These are phyloP conservation scores for Tor tambroides DNA, from an alignment of 2,113 vertebrate species.

Conservation along the genomic window DNA sequence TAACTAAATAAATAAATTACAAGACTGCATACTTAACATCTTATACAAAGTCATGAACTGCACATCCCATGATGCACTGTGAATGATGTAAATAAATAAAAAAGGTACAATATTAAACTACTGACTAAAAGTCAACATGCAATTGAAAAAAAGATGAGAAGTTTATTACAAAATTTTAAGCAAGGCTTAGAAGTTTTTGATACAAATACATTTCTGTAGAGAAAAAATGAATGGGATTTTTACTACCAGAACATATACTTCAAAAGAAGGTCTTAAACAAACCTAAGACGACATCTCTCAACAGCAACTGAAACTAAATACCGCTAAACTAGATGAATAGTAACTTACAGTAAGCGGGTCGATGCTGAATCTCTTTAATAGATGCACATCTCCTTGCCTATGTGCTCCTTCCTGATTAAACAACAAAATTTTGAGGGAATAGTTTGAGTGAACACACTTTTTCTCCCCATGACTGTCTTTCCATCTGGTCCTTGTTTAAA, in stretches of 20 bases:
- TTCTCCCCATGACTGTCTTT: background rate
- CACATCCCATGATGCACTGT: background rate
- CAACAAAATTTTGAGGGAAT: conserved; percentile 10
- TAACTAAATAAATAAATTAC: too few species aligned
- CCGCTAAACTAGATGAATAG: background rate
- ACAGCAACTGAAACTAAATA: background rate
- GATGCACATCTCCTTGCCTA: background rate
- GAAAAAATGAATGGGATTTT: background rate
- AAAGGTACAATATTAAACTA: background rate
- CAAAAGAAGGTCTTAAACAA: background rate
- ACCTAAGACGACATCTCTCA: background rate
- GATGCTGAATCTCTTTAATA: background rate
- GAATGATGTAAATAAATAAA: background rate
- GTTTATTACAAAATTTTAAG: background rate
- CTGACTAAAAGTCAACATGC: background rate
- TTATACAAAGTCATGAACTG: background rate
- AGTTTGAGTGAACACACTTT: background rate
- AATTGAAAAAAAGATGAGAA: background rate
- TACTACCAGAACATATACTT: background rate
- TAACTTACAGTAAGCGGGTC: conserved; percentile 6
- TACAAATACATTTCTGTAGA: too few species aligned
- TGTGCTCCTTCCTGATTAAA: background rate
- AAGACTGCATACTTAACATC: background rate
- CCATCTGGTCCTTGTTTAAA: conserved; percentile 51
- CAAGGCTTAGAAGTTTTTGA: too few species aligned